Evolutionary conservation across 2,797 vertebrate genomes (phyloP).

Genomic region (Atherinosoma microstoma): DNA sequence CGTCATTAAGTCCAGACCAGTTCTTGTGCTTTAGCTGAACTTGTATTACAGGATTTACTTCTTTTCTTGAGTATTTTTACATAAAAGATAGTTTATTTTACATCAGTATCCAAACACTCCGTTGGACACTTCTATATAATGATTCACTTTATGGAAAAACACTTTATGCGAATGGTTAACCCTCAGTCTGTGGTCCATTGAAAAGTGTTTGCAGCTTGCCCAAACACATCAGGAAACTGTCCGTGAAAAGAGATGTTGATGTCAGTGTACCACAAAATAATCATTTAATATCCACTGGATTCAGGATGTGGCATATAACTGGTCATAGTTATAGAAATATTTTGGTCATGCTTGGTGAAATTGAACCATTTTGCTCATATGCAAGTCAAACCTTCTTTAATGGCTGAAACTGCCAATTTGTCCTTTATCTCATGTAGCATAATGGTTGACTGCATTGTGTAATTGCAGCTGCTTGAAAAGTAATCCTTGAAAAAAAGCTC

Average conservation of each 20-base stretch:
- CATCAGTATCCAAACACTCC: neutral
- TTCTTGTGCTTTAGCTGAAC: neutral
- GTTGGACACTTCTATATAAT: neutral
- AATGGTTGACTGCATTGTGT: neutral
- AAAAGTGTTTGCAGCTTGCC: neutral
- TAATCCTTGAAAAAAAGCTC: constrained; percentile 1
- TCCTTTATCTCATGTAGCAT: neutral
- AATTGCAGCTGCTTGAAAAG: constrained; percentile 9
- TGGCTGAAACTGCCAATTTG: neutral
- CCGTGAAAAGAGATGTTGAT: neutral
- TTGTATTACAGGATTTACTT: neutral
- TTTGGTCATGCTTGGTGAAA: too few relatives aligned
- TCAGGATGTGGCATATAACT: neutral
- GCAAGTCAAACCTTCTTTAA: neutral
- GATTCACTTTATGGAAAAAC: neutral
- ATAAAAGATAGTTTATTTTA: neutral
- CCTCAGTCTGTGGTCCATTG: neutral
- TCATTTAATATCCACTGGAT: neutral
- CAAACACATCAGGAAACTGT: neutral
- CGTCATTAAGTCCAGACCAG: neutral
- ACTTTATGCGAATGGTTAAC: neutral
- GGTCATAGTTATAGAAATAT: neutral
- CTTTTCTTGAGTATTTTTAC: neutral
- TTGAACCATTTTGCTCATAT: neutral
- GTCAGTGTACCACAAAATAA: constrained; percentile 9